Evolutionary conservation across 1,140 invertebrate species (phyloP).

Genomic region (Vanessa tameamea): DNA sequence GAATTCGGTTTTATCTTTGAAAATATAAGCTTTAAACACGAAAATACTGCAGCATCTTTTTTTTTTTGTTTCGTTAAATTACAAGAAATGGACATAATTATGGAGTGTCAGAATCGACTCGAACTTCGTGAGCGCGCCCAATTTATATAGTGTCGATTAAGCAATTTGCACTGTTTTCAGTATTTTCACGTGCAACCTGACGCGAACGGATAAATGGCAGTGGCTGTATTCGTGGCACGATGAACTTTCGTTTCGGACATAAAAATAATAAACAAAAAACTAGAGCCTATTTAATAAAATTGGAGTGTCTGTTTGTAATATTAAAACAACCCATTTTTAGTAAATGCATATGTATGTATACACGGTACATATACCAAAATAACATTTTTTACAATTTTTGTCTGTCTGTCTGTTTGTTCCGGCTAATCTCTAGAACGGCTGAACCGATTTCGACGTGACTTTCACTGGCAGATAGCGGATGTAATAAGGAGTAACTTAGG

Average conservation of each 20-base stretch:
- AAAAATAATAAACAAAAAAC: neutral
- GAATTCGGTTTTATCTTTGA: neutral
- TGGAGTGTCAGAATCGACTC: conserved; percentile 30
- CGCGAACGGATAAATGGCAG: conserved; percentile 10
- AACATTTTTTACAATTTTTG: too few species aligned
- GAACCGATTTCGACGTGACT: too few species aligned
- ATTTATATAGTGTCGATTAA: conserved; percentile 42
- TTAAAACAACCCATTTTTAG: too few species aligned
- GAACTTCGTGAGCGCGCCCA: conserved; percentile 39
- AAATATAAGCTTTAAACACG: neutral
- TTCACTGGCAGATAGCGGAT: too few species aligned
- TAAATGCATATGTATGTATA: too few species aligned
- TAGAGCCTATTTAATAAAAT: too few species aligned
- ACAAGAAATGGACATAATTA: conserved; percentile 38
- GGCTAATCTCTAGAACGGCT: too few species aligned
- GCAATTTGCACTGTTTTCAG: conserved; percentile 38
- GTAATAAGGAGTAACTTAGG: too few species aligned
- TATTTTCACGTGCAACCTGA: conserved; percentile 28
- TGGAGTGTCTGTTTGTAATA: too few species aligned
- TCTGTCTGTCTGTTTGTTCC: too few species aligned
- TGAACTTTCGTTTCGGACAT: neutral
- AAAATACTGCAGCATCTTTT: neutral
- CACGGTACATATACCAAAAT: too few species aligned
- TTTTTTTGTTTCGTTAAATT: conserved; percentile 35
- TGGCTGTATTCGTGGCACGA: conserved; percentile 8